A percentile compares a stretch with the other conserved stretches of the same genome.
Evolutionary conservation across 2,888 invertebrate species (phyloP).

Genomic region (Cephus pulcher): DNA sequence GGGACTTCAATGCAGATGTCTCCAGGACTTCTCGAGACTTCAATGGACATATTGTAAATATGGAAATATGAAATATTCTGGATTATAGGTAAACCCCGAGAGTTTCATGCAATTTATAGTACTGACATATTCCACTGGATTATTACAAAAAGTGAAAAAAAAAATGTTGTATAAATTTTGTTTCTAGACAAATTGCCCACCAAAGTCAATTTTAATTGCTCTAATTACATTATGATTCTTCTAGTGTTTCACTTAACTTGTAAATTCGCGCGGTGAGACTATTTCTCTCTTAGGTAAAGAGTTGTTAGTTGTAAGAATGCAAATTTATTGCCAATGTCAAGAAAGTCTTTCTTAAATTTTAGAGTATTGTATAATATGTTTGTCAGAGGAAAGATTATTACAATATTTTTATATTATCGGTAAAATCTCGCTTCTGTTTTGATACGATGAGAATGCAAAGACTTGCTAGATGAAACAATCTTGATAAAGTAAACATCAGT

Average conservation of each 20-base stretch:
- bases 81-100: background rate
- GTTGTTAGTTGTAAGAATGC: background rate
- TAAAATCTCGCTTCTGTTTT: background rate
- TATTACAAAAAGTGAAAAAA: background rate
- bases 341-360: background rate
- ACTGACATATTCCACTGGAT: background rate
- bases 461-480: background rate
- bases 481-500: background rate
- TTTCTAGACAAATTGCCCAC: background rate
- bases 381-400: background rate
- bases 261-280: too few relatives aligned
- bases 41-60: constrained; percentile 56
- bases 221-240: background rate
- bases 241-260: too few relatives aligned
- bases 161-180: background rate
- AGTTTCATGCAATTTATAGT: background rate
- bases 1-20: constrained; percentile 57
- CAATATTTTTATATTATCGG: background rate
- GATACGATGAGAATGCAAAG: background rate
- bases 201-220: background rate
- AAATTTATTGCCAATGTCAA: background rate
- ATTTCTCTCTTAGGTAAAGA: background rate
- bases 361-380: background rate
- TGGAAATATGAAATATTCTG: constrained; percentile 42
- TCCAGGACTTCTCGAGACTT: constrained; percentile 42